Conservation (phyloP, 2,113 vertebrate species). For the Phodopus roborovskii region DNA sequence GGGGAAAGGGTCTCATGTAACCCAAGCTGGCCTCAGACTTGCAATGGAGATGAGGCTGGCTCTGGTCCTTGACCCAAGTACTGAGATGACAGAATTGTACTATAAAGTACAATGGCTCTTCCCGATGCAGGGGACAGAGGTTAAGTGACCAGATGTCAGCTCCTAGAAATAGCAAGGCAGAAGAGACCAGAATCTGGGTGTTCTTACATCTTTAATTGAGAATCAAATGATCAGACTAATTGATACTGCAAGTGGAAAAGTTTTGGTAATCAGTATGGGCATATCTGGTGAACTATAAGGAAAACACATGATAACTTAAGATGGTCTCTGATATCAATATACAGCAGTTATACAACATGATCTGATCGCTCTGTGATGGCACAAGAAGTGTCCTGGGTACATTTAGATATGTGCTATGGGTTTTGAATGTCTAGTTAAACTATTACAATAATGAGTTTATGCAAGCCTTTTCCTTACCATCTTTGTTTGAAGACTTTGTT, state of each 20-base stretch:
- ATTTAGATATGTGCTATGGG: not conserved
- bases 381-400: not conserved
- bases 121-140: not conserved
- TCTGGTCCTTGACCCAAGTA: not conserved
- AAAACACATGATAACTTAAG: not conserved
- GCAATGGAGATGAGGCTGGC: not conserved
- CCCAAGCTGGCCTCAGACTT: not conserved
- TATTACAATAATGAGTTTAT: not conserved
- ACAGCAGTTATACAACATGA: not conserved
- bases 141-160: not conserved
- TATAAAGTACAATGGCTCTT: not conserved
- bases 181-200: not conserved
- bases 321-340: not conserved
- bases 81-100: not conserved
- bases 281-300: conserved; percentile 12
- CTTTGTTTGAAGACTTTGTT: not conserved
- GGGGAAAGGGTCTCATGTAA: not conserved
- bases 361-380: not conserved
- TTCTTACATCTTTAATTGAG: conserved; percentile 14
- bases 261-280: not conserved
- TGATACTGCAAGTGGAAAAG: not conserved
- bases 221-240: not conserved
- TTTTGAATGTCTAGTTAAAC: conserved; percentile 38
- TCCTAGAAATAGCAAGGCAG: not conserved
- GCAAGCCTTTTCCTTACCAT: not conserved